A percentile compares a stretch with the other conserved stretches of the same genome.
These are phyloP conservation scores for Hemistola chrysoprasaria DNA, from an alignment of 2,888 invertebrate species.

Conservation along the genomic window DNA sequence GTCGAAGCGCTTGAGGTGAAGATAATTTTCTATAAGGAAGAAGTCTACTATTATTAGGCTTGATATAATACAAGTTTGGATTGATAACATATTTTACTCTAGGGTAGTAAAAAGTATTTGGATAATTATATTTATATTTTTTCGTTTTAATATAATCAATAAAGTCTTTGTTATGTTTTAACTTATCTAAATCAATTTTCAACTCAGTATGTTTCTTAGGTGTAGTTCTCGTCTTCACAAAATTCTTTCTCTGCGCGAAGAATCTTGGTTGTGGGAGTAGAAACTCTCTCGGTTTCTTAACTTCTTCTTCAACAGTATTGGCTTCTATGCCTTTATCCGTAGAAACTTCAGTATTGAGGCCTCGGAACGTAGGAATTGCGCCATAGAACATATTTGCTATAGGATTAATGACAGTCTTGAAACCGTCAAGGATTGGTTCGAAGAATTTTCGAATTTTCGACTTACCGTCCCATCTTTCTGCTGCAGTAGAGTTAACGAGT, in stretches of 20 bases:
- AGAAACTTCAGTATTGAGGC: constrained; percentile 63
- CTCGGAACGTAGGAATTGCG: constrained; percentile 71
- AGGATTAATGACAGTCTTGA: constrained; percentile 64
- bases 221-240: constrained; percentile 45
- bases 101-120: constrained; percentile 68
- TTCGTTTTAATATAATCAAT: constrained; percentile 71
- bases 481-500: constrained; percentile 68
- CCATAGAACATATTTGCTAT: constrained; percentile 68
- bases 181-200: constrained; percentile 63
- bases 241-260: constrained; percentile 71
- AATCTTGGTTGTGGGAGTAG: constrained; percentile 68
- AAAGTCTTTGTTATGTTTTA: constrained; percentile 72
- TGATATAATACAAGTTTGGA: constrained; percentile 50
- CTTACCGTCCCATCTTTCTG: constrained; percentile 80
- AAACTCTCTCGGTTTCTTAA: constrained; percentile 62
- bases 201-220: constrained; percentile 70
- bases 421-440: constrained; percentile 66
- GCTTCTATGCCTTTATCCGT: constrained; percentile 54
- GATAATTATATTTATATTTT: constrained; percentile 74
- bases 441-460: constrained; percentile 70
- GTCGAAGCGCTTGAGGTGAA: constrained; percentile 2
- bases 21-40: constrained; percentile 43
- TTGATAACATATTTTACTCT: constrained; percentile 67
- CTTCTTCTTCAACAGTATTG: constrained; percentile 49
- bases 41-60: constrained; percentile 58